Evolutionary conservation across 2,888 invertebrate species (phyloP), one percentile per base, ranked within the genome.

Genomic region (Suillia variegata): DNA sequence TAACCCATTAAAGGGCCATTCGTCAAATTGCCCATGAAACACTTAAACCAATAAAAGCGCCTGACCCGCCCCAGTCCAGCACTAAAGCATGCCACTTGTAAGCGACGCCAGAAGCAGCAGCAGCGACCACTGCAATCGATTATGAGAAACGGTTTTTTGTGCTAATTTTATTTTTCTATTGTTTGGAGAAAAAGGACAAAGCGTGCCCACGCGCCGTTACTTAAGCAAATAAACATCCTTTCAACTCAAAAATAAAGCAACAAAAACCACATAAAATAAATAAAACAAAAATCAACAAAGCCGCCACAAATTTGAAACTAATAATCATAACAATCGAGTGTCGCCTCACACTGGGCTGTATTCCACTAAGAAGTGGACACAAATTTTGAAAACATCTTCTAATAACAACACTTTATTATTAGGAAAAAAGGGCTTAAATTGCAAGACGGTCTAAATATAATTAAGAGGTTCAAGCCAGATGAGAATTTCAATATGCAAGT

Each of bases 1-100:
- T 74, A 72, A 72, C 70, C 71, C 70, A 74, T 74, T 74, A 64
- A 66, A 61, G 62, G 67, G 68, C 69, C 75, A 74, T 70, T 70
- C 74, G 65, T 69, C 74, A 76, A 69, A 70, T 75, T 70, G 73
- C 64, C 67, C 68, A 69, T 70, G 72, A 73, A 76, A 67, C 75
- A 67, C 68, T 73, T 72, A 69, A 70, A 63, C 59, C 42, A 65
- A 66, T 66, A 71, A 65, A 68, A 59, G 57, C 61, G 64, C 45
- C 45, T 4, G 4, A 45, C 45, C 38, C 38, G 4, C n/a, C 15
- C 38, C 15, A n/a, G 4, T 38, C 4, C 13, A 38, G 15, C 38
- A 38, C 4, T 8, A 31, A 31, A 8, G 45, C 6, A 45, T 8
- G 45, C 45, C 45, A 45, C 45, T 45, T 45, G 38, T 6, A 38